A percentile compares a stretch with the other conserved stretches of the same genome.
These are phyloP conservation scores for Cettia cetti DNA, from an alignment of 2,113 vertebrate genomes.

Conservation along the genomic window DNA sequence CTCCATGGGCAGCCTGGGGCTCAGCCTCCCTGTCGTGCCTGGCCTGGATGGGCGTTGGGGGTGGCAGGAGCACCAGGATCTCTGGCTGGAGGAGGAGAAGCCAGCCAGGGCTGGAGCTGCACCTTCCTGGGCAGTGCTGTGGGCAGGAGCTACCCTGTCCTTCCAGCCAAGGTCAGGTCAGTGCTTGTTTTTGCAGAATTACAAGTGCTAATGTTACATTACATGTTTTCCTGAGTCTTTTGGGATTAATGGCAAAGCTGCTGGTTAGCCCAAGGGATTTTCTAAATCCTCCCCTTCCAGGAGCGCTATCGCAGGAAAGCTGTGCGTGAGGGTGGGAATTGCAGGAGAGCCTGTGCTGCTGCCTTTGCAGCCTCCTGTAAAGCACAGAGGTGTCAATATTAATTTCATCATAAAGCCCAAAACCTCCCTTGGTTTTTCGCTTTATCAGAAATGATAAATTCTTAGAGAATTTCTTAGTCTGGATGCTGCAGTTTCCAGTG, in stretches of 20 bases:
- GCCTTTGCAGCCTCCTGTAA: not conserved
- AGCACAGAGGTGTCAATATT: not conserved
- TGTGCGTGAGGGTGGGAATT: not conserved
- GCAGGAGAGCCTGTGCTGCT: not conserved
- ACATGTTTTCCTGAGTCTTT: not conserved
- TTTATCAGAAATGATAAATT: not conserved
- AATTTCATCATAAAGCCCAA: not conserved
- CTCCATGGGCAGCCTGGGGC: not conserved
- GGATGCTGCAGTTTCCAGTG: conserved; percentile 8
- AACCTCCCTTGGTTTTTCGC: not conserved
- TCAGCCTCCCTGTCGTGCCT: not conserved
- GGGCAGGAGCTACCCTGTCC: not conserved
- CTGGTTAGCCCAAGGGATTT: not conserved
- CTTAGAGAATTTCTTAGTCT: not conserved
- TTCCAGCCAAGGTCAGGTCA: not conserved
- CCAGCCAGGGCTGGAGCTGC: not conserved
- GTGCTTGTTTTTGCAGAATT: not conserved
- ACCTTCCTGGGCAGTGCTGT: fast-evolving
- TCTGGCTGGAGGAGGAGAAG: not conserved
- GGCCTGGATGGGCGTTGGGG: fast-evolving
- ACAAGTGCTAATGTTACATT: not conserved
- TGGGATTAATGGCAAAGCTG: not conserved
- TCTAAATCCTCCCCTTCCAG: not conserved
- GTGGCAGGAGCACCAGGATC: not conserved
- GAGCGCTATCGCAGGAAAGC: fast-evolving